Percentiles rank a stretch among this genome's conserved stretches.
These are phyloP conservation scores for Tricholaema leucomelas DNA, from an alignment of 2,113 vertebrate species.

Conservation along the genomic window DNA sequence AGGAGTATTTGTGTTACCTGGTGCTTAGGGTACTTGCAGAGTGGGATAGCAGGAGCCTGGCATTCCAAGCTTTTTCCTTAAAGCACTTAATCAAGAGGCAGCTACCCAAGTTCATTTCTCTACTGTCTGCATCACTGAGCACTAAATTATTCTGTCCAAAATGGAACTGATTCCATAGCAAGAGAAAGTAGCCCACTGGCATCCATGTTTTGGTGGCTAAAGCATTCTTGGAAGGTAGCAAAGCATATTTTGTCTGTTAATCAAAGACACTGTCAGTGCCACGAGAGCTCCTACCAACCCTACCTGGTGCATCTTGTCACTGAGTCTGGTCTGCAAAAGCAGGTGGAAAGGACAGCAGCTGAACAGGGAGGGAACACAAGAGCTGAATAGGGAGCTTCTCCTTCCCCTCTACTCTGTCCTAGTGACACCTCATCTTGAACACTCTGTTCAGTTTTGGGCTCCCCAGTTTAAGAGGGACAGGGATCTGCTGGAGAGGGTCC, in stretches of 20 bases:
- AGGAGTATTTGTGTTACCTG: neutral
- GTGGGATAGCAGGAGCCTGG: neutral
- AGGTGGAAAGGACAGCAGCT: neutral
- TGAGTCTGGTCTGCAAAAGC: neutral
- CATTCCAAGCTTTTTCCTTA: neutral
- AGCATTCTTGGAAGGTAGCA: neutral
- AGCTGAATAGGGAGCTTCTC: too few species aligned
- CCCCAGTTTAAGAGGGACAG: too few species aligned
- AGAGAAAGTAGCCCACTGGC: neutral
- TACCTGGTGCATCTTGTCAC: neutral
- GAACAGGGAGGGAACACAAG: too few species aligned
- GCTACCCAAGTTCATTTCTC: neutral
- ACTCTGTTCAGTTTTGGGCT: too few species aligned
- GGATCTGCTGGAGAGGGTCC: too few species aligned
- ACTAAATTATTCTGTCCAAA: neutral
- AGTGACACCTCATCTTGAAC: too few species aligned
- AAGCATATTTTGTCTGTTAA: neutral
- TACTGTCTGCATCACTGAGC: neutral
- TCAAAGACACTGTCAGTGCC: neutral
- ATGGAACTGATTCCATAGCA: neutral
- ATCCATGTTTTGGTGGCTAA: neutral
- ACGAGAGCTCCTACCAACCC: neutral
- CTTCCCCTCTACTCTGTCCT: too few species aligned
- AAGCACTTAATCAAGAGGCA: neutral
- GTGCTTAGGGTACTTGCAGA: neutral